Percentiles rank a stretch among this genome's conserved stretches.
These are phyloP conservation scores for Melanotaenia duboulayi DNA, from an alignment of 2,113 vertebrate species.

Conservation along the genomic window DNA sequence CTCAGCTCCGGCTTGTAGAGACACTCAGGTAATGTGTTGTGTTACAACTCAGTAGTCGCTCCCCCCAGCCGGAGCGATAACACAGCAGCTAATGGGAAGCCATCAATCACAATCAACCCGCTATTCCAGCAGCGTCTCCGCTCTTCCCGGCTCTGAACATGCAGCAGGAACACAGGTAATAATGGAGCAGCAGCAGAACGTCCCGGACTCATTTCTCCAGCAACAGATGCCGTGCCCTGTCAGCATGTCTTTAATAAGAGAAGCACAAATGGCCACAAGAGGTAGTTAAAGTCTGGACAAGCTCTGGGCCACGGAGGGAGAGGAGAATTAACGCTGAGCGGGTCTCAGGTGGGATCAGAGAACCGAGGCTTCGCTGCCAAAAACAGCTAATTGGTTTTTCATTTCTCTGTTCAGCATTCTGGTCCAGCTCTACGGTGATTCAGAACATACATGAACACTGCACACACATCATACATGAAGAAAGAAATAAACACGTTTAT, in stretches of 20 bases:
- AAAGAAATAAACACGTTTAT: too few relatives aligned
- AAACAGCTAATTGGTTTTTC: conserved; percentile 65
- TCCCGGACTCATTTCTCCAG: conserved; percentile 84
- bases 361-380: conserved; percentile 40
- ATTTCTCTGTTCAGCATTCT: conserved; percentile 49
- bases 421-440: conserved; percentile 31
- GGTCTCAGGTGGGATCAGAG: conserved; percentile 52
- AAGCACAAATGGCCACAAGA: conserved; percentile 18
- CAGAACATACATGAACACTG: not conserved
- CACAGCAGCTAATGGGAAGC: conserved; percentile 93
- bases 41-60: conserved; percentile 95
- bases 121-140: conserved; percentile 89
- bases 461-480: too few relatives aligned
- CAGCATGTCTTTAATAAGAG: conserved; percentile 81
- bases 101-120: conserved; percentile 95
- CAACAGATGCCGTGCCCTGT: conserved; percentile 81
- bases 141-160: conserved; percentile 73
- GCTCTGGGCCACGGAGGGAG: conserved; percentile 16
- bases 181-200: conserved; percentile 82
- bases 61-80: conserved; percentile 93
- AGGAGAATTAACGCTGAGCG: conserved; percentile 9
- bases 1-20: conserved; percentile 46
- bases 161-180: conserved; percentile 84
- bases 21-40: conserved; percentile 95
- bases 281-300: conserved; percentile 7